Evolutionary conservation across 2,888 invertebrate genomes (phyloP), one percentile per base, ranked within the genome.

Genomic region (Eupithecia vulgata): DNA sequence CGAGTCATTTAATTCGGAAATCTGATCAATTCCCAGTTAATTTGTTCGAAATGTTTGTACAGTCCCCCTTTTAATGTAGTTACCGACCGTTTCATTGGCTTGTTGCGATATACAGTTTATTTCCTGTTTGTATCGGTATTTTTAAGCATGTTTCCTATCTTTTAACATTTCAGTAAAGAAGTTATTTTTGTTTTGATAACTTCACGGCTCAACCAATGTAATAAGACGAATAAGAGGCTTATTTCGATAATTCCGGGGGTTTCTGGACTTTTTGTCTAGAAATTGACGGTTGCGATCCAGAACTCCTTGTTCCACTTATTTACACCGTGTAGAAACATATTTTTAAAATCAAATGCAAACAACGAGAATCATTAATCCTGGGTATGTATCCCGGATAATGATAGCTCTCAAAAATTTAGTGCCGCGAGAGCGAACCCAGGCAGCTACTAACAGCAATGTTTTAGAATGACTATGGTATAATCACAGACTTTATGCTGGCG

Each of bases 21-120:
- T 93, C 91, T 89, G 91, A 93, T 93, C 90, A 91, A 90, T 90
- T 86, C 88, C 82, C 87, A 83, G 90, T 90, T 91, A 91, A 93
- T 91, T 91, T 87, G 82, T 83, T 82, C 85, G 89, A 89, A 90
- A 90, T 90, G 90, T 91, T 91, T 90, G 85, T 82, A 84, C 83
- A 82, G 83, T 81, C 79, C 77, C 80, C 81, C 72, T 77, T 71
- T 79, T 86, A 87, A 87, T 82, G 84, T 83, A 85, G 86, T 92
- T 91, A 90, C 84, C 80, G 83, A 80, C 85, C 85, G 83, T 88
- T 89, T 85, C 87, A 90, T 88, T 87, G 85, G 85, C 83, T 85
- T 81, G 81, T 80, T 81, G 79, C 80, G 75, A 72, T 75, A 70
- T 73, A 73, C 70, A 52, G 75, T 74, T 74, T 74, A 68, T 78